Conservation (phyloP, 2,797 vertebrate genomes). For the Pempheris klunzingeri region DNA sequence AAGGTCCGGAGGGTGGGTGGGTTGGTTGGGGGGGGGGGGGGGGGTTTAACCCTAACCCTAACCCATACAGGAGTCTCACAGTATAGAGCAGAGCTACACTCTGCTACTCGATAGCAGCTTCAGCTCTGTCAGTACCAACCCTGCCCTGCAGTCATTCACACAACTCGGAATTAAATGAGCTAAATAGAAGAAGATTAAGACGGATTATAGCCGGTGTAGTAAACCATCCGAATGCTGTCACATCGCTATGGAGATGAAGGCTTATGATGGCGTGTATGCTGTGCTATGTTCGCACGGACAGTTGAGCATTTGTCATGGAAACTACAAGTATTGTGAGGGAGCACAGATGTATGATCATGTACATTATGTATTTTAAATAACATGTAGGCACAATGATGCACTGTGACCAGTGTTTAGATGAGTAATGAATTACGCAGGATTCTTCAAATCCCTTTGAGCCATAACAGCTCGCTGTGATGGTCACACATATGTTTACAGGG, state of each 20-base stretch:
- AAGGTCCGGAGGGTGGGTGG: too few relatives aligned
- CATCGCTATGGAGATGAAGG: constrained; percentile 24
- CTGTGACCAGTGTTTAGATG: background rate
- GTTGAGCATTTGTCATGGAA: background rate
- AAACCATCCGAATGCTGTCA: constrained; percentile 57
- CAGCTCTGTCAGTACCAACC: constrained; percentile 23
- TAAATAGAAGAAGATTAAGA: constrained; percentile 61
- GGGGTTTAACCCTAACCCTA: constrained; percentile 54
- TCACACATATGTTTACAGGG: background rate
- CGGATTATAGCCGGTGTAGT: constrained; percentile 50
- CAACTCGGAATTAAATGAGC: constrained; percentile 58
- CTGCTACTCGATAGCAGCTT: constrained; percentile 47
- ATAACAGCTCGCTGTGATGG: background rate
- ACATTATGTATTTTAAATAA: background rate
- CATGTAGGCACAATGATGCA: background rate
- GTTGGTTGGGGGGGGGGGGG: too few relatives aligned
- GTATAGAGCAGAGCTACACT: constrained; percentile 21
- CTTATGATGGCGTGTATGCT: constrained; percentile 21
- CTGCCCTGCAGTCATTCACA: constrained; percentile 55
- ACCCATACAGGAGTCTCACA: constrained; percentile 26
- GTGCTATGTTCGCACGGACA: constrained; percentile 11
- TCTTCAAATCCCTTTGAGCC: background rate
- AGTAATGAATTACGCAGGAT: background rate
- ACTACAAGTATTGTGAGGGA: background rate
- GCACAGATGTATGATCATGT: background rate